These are phyloP conservation scores for Centropus bengalensis DNA, from an alignment of 2,113 vertebrate species.

Conservation along the genomic window DNA sequence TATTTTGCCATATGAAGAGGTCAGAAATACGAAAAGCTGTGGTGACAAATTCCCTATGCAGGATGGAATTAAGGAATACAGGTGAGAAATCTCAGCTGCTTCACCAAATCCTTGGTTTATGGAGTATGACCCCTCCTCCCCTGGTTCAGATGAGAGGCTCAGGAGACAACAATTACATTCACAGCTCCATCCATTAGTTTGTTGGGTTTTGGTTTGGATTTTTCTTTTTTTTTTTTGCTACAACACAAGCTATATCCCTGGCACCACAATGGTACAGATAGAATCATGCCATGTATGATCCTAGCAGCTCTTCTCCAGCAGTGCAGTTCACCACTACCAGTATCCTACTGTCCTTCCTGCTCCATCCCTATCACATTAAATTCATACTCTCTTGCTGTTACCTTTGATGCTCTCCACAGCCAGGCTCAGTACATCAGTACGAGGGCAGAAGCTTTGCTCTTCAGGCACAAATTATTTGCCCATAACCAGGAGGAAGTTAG, in stretches of 20 bases:
- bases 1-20: neutral
- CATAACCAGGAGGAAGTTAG: neutral
- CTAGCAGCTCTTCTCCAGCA: neutral
- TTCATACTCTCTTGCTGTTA: neutral
- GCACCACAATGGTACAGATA: neutral
- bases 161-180: neutral
- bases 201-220: neutral
- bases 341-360: neutral
- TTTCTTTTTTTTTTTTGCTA: neutral
- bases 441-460: neutral
- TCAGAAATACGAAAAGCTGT: neutral
- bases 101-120: neutral
- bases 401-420: rapidly evolving
- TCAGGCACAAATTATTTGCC: neutral
- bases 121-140: neutral
- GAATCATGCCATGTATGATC: neutral
- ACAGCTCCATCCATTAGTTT: neutral
- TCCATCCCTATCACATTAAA: neutral
- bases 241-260: neutral
- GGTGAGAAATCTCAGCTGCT: neutral
- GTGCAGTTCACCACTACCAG: neutral
- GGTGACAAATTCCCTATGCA: neutral
- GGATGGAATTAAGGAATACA: neutral
- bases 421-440: rapidly evolving
- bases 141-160: neutral